These are phyloP conservation scores for Amazonetta brasiliensis DNA, from an alignment of 2,797 vertebrate genomes.

Conservation along the genomic window DNA sequence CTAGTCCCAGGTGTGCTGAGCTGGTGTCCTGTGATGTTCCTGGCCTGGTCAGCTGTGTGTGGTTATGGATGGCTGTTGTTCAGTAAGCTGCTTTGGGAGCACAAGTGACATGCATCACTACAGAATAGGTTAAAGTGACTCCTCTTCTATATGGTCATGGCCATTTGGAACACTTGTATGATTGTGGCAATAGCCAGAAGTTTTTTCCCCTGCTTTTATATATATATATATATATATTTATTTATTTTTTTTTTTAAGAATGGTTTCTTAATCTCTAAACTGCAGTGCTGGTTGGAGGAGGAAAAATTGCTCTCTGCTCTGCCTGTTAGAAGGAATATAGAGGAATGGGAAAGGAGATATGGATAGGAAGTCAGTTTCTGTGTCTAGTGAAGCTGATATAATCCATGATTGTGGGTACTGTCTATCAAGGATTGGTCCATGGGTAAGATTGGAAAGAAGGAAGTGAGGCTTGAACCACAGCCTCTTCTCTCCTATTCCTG, in stretches of 20 bases:
- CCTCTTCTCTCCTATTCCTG: neutral
- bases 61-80: neutral
- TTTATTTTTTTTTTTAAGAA: neutral
- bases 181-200: neutral
- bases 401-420: neutral
- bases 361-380: neutral
- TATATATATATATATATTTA: no score
- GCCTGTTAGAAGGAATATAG: neutral
- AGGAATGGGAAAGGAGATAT: neutral
- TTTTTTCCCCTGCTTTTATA: neutral
- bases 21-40: accelerated
- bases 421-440: neutral
- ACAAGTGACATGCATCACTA: accelerated
- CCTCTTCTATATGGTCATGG: neutral
- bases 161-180: neutral
- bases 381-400: neutral
- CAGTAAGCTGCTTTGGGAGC: neutral
- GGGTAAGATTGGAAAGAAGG: neutral
- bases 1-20: neutral
- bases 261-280: neutral
- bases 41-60: neutral
- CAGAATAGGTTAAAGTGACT: neutral
- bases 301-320: neutral
- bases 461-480: neutral
- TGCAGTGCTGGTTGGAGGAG: neutral